Base-by-base conservation (phyloP, 2,113 vertebrate species). In the Cettia cetti region DNA sequence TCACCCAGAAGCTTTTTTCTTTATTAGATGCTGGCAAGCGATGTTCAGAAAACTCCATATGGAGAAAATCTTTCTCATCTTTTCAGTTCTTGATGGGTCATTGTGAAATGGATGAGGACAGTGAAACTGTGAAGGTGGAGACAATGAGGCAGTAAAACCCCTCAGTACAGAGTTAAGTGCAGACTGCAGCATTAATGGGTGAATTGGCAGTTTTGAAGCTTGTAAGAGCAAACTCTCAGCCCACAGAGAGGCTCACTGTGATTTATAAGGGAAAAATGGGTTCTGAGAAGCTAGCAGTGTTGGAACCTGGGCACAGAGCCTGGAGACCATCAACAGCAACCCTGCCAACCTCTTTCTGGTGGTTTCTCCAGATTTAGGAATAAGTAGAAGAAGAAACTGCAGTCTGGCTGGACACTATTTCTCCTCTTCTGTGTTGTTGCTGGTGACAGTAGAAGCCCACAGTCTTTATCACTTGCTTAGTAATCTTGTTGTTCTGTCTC, bases 151-250 rank as follows among this genome's bases (percentile, higher is more conserved):
- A 79, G n/a, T 53, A 72, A 78, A 88, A 64, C 52, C 15, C 31
- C 75, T 68, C 53, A 45, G 27, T 20, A 21, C 35, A 24, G 23
- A 50, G 44, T 70, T 22, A 54, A 47, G 37, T 28, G 18, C 40
- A 66, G 45, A 57, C 19, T 86, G 65, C 0, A 0, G 18, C 2
- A 6, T 57, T 61, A 13, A 50, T 27, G 15, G 11, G 27, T 61
- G 66, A 61, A 52, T 37, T 72, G 57, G 23, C 53, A 37, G 30
- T 70, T 75, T 28, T 33, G 53, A 59, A 82, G n/a, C 27, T 33
- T 60, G 4, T 31, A 33, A 69, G 15, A 63, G 26, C 28, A 65
- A 80, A 61, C 7, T 40, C 5, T 5, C 26, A 45, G 47, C n/a
- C 52, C 61, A 54, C 56, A 68, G 44, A 84, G 42, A 57, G 0